Evolutionary conservation across 1,140 invertebrate species (phyloP), one percentile per base, ranked within the genome.

Genomic region (Sminthurinus signatus): DNA sequence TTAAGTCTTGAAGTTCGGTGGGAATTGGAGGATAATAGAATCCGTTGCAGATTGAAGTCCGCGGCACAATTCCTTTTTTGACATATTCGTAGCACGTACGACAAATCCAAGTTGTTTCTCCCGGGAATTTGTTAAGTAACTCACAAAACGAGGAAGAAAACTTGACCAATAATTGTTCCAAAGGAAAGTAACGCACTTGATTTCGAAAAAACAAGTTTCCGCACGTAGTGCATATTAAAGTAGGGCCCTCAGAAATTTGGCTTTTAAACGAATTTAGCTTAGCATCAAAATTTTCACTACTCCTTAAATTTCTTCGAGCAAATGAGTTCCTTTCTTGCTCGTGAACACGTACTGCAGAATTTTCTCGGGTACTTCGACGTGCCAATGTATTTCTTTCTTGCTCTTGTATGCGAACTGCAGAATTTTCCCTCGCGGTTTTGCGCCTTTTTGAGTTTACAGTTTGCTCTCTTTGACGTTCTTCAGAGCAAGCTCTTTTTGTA

Each of bases 21-120:
- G 67, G 59, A 39, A 65, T 43, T 2, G 8, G 19, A 5, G 62
- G 57, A 36, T 64, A 68, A 4, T 42, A 48, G 15, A 68, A 51
- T 43, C 67, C 67, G 25, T 68, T 68, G 25, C 58, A 61, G 5
- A 68, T n/a, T 14, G n/a, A 15, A 8, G 61, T 23, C 51, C 44
- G 36, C n/a, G 67, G 62, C 0, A 68, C 23, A 5, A n/a, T 25
- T 23, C 19, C n/a, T 17, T 59, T 39, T 8, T 48, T 23, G 1
- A 51, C 28, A 17, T n/a, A 46, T 3, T 10, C 10, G 12, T 29
- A 25, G 48, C 62, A 64, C 1, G 62, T 64, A 15, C 8, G 19
- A 28, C 62, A 64, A 1, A 64, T 19, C 14, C 46, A 52, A 64
- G 19, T 12, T 17, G 19, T 1, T 1, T 4, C 2, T 31, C 55